phyloP scores from a whole-genome alignment of 2,797 vertebrate species.

The Ambastaia sidthimunki region DNA sequence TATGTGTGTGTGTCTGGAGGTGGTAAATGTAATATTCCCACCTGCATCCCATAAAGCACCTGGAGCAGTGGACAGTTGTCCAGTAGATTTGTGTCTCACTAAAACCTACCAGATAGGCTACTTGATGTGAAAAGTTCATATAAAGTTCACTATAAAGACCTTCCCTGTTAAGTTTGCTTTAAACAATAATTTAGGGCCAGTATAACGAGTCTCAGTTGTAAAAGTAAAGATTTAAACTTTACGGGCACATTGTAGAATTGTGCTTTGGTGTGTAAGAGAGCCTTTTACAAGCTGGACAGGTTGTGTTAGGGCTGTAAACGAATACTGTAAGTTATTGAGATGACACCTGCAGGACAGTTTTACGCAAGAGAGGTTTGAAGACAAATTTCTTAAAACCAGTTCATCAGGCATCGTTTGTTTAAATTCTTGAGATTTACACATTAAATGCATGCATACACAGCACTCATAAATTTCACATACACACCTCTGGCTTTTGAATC shows the following conservation, averaged over 20 bases:
- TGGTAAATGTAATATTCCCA: conserved; percentile 36
- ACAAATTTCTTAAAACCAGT: conserved; percentile 1
- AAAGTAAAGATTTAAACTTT: too few relatives aligned
- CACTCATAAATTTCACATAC: not conserved
- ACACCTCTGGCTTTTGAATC: not conserved
- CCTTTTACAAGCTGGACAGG: not conserved
- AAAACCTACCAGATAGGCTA: conserved; percentile 8
- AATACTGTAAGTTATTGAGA: conserved; percentile 22
- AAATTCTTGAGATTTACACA: not conserved
- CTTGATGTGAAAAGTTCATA: conserved; percentile 21
- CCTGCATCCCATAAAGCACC: conserved; percentile 46
- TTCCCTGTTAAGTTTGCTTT: conserved; percentile 8
- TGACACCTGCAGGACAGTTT: conserved; percentile 28
- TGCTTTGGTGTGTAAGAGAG: conserved; percentile 1
- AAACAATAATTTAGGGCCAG: not conserved
- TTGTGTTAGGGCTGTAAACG: conserved; percentile 25
- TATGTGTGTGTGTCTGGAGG: not conserved
- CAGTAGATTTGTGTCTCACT: conserved; percentile 33
- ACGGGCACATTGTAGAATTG: not conserved
- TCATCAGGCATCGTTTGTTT: not conserved
- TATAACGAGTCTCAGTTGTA: not conserved
- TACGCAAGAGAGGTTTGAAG: conserved; percentile 4
- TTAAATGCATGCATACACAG: not conserved
- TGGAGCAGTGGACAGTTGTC: conserved; percentile 39
- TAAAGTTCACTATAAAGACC: conserved; percentile 8